Conservation (phyloP, 2,888 invertebrate species). For the Drosophila nr. medialis region DNA sequence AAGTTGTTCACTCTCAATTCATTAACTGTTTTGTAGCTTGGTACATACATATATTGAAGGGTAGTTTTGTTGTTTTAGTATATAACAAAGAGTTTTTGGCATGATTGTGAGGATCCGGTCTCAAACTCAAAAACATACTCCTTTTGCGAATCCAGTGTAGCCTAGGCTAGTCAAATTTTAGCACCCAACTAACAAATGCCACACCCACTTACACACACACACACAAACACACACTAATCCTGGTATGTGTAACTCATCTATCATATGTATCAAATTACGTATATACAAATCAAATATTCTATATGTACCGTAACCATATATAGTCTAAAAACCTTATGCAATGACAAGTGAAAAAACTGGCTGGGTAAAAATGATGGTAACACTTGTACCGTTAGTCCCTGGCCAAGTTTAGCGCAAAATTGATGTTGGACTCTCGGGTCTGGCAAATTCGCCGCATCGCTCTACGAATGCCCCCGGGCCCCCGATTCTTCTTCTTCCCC, state of each 20-base stretch:
- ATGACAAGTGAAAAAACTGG: constrained; percentile 82
- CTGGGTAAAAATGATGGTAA: constrained; percentile 30
- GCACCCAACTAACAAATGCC: constrained; percentile 33
- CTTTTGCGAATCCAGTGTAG: constrained; percentile 47
- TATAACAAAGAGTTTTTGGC: constrained; percentile 17
- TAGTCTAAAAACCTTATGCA: constrained; percentile 50
- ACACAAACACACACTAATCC: background rate
- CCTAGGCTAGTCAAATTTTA: constrained; percentile 55
- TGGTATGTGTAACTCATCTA: constrained; percentile 9
- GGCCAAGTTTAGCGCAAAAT: constrained; percentile 83
- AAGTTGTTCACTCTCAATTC: constrained; percentile 51
- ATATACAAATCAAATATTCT: constrained; percentile 14
- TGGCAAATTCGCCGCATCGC: constrained; percentile 76
- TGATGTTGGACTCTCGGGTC: constrained; percentile 84
- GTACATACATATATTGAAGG: constrained; percentile 12
- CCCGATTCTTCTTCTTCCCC: constrained; percentile 6
- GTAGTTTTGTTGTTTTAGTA: constrained; percentile 1
- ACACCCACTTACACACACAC: constrained; percentile 8
- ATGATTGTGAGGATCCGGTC: constrained; percentile 28
- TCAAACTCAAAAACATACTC: constrained; percentile 14
- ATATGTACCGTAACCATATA: constrained; percentile 47
- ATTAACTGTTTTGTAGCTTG: constrained; percentile 25
- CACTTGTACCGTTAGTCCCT: constrained; percentile 34
- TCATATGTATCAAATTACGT: constrained; percentile 28
- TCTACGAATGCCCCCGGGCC: constrained; percentile 41